Percentiles rank a stretch among this genome's conserved stretches.
Conservation (phyloP, 2,888 invertebrate species). For the Celastrina argiolus region DNA sequence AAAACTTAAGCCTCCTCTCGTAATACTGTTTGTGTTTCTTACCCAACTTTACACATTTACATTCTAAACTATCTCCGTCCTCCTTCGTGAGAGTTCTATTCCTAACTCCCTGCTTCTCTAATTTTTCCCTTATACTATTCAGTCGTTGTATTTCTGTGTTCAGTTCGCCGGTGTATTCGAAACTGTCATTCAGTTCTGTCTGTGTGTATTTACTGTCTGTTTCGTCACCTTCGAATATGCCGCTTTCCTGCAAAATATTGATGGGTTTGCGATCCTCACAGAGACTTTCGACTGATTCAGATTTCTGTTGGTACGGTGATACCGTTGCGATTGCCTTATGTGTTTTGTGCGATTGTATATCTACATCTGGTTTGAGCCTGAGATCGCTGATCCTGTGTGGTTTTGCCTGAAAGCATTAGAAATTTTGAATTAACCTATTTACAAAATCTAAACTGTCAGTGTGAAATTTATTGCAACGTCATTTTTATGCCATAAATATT, state of each 20-base stretch:
- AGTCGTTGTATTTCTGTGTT: slow-evolving; percentile 81
- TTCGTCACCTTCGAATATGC: slow-evolving; percentile 82
- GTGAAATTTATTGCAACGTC: not conserved
- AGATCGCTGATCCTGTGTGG: slow-evolving; percentile 65
- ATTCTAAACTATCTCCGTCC: slow-evolving; percentile 66
- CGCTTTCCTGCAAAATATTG: slow-evolving; percentile 83
- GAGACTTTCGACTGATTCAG: slow-evolving; percentile 67
- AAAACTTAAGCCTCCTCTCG: slow-evolving; percentile 80
- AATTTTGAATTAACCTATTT: not conserved
- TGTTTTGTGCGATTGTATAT: slow-evolving; percentile 61
- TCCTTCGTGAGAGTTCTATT: slow-evolving; percentile 68
- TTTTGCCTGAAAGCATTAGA: slow-evolving; percentile 53
- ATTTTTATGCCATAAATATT: not conserved
- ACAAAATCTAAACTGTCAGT: not conserved
- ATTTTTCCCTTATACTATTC: slow-evolving; percentile 79
- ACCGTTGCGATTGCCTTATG: slow-evolving; percentile 81
- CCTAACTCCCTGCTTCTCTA: slow-evolving; percentile 78
- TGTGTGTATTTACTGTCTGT: slow-evolving; percentile 72
- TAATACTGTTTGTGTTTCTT: slow-evolving; percentile 81
- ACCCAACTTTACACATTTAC: slow-evolving; percentile 72
- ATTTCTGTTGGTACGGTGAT: slow-evolving; percentile 78
- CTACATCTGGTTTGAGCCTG: slow-evolving; percentile 59
- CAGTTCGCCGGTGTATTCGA: slow-evolving; percentile 73
- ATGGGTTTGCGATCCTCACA: slow-evolving; percentile 72
- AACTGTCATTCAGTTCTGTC: slow-evolving; percentile 76